These are phyloP conservation scores for Illadopsis cleaveri DNA, from an alignment of 2,113 vertebrate species.

Conservation along the genomic window DNA sequence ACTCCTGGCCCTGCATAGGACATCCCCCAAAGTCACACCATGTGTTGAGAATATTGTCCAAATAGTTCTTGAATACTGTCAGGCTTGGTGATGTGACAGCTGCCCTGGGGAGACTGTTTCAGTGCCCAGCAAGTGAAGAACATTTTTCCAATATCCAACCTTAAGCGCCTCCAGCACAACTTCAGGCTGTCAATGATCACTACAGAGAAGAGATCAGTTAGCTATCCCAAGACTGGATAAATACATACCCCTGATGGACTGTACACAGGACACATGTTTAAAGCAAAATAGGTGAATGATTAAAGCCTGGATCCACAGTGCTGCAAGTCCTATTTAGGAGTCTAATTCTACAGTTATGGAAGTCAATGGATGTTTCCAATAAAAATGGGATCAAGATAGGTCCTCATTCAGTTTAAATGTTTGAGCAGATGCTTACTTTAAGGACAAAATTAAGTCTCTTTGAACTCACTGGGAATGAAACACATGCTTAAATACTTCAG, in stretches of 20 bases:
- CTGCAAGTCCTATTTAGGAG: background rate
- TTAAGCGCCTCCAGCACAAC: background rate
- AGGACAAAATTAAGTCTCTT: slow-evolving; percentile 36
- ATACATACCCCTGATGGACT: background rate
- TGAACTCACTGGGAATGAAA: slow-evolving; percentile 15
- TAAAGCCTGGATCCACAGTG: background rate
- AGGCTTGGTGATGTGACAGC: background rate
- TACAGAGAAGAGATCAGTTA: background rate
- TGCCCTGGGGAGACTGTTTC: background rate
- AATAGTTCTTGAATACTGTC: background rate
- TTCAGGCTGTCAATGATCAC: background rate
- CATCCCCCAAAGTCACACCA: background rate
- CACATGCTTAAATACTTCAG: slow-evolving; percentile 24
- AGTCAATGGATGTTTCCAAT: slow-evolving; percentile 22
- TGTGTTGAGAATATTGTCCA: background rate
- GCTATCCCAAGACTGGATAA: background rate
- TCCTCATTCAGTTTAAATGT: background rate
- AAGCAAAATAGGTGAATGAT: background rate
- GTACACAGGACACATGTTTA: background rate
- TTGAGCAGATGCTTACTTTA: slow-evolving; percentile 33
- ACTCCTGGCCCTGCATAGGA: background rate
- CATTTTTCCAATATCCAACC: background rate
- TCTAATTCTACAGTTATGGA: background rate
- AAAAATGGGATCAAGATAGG: slow-evolving; percentile 7
- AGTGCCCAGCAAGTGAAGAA: background rate